Conservation (phyloP, 2,888 invertebrate genomes). For the Nomada lathburiana region DNA sequence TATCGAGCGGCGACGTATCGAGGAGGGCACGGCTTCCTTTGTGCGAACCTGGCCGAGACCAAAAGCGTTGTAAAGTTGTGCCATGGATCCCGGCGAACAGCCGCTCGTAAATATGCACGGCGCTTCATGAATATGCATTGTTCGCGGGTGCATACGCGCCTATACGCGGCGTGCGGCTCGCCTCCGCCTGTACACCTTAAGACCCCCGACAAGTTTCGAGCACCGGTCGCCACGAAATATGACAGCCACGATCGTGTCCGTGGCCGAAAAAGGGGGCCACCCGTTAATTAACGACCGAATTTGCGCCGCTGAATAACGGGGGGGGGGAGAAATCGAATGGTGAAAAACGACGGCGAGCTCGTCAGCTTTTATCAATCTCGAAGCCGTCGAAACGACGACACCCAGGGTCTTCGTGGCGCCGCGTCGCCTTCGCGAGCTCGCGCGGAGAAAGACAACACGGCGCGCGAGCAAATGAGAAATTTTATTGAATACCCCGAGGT, state of each 20-base stretch:
- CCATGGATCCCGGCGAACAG: slow-evolving; percentile 72
- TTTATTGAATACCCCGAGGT: slow-evolving; percentile 40
- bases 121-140: slow-evolving; percentile 75
- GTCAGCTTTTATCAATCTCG: slow-evolving; percentile 6
- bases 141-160: slow-evolving; percentile 70
- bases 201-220: slow-evolving; percentile 54
- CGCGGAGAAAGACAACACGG: slow-evolving; percentile 44
- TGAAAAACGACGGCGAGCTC: neutral
- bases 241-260: slow-evolving; percentile 51
- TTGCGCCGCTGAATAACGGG: neutral
- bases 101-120: slow-evolving; percentile 77
- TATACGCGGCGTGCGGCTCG: slow-evolving; percentile 48
- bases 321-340: neutral
- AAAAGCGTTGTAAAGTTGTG: slow-evolving; percentile 74
- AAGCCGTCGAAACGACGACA: neutral
- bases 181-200: slow-evolving; percentile 58
- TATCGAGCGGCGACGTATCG: slow-evolving; percentile 28
- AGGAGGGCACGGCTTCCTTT: slow-evolving; percentile 51
- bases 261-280: slow-evolving; percentile 43
- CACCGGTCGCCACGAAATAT: slow-evolving; percentile 60
- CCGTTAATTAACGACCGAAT: slow-evolving; percentile 54
- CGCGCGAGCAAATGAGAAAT: slow-evolving; percentile 52
- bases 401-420: neutral
- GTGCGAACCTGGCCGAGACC: slow-evolving; percentile 53
- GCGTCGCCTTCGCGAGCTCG: neutral